A percentile compares a stretch with the other conserved stretches of the same genome.
phyloP scores from a whole-genome alignment of 2,888 invertebrate species.

The Poecilus cupreus region DNA sequence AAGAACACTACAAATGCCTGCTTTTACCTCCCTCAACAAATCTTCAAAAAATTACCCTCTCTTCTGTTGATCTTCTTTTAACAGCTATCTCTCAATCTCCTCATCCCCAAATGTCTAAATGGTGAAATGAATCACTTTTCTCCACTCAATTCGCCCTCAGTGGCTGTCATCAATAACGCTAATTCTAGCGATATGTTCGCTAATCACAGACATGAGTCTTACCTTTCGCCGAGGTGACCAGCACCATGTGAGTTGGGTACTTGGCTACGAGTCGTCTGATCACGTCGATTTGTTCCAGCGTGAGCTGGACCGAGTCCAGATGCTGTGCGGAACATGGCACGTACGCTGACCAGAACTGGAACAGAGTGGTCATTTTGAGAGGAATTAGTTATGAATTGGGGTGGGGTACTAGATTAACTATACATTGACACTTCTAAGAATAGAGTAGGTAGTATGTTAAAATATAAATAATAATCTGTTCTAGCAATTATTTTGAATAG shows the following conservation, averaged over 20 bases:
- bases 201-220: conserved; percentile 20
- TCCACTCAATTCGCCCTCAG: not conserved
- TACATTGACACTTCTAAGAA: too few species aligned
- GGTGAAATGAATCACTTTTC: not conserved
- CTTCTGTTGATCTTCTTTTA: not conserved
- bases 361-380: too few species aligned
- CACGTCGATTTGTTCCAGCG: conserved; percentile 77
- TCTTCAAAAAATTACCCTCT: not conserved
- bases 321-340: conserved; percentile 75
- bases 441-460: too few species aligned
- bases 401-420: too few species aligned
- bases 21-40: not conserved
- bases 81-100: not conserved
- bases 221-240: conserved; percentile 73
- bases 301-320: conserved; percentile 76
- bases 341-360: conserved; percentile 78
- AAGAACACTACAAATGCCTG: not conserved
- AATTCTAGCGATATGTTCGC: not conserved
- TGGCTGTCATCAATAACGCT: not conserved
- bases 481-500: too few species aligned
- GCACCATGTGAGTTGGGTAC: conserved; percentile 72
- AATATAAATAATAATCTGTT: too few species aligned
- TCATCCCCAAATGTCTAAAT: not conserved
- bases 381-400: too few species aligned
- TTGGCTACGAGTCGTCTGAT: conserved; percentile 75